These are phyloP conservation scores for Dipodomys stephensi DNA, from an alignment of 2,113 vertebrate genomes.

Conservation along the genomic window DNA sequence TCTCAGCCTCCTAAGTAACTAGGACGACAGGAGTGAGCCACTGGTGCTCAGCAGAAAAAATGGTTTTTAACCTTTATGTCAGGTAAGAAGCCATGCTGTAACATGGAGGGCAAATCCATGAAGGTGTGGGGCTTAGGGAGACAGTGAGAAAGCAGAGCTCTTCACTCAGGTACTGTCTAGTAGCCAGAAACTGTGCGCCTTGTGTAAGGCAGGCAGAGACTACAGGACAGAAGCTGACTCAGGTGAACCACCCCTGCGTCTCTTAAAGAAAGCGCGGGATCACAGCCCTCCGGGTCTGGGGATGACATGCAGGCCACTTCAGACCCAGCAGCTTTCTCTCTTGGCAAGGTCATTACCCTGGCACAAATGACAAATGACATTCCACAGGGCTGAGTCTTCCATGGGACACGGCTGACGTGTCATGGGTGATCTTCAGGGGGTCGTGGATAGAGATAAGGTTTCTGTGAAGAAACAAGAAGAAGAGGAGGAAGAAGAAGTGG, in stretches of 20 bases:
- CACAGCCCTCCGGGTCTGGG: not conserved
- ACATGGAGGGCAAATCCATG: not conserved
- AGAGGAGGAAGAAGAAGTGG: not conserved
- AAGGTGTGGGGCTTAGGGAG: not conserved
- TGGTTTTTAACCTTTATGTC: not conserved
- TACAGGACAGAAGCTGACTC: no score
- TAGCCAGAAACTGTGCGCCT: not conserved
- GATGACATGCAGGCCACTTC: accelerated
- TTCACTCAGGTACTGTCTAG: not conserved
- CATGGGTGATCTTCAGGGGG: not conserved
- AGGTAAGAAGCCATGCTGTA: not conserved
- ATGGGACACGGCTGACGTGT: no score
- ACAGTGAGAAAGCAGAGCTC: not conserved
- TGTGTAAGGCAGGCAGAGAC: not conserved
- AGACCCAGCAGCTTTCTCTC: not conserved
- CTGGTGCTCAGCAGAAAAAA: not conserved
- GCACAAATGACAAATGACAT: not conserved
- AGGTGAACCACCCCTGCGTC: no score
- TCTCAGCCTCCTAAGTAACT: no score
- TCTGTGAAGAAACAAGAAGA: not conserved
- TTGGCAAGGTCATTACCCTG: not conserved
- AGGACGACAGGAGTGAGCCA: no score
- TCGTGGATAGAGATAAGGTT: not conserved
- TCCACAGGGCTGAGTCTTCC: not conserved
- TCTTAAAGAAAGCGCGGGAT: not conserved